phyloP scores from a whole-genome alignment of 2,113 vertebrate species.

The Ciconia boyciana region DNA sequence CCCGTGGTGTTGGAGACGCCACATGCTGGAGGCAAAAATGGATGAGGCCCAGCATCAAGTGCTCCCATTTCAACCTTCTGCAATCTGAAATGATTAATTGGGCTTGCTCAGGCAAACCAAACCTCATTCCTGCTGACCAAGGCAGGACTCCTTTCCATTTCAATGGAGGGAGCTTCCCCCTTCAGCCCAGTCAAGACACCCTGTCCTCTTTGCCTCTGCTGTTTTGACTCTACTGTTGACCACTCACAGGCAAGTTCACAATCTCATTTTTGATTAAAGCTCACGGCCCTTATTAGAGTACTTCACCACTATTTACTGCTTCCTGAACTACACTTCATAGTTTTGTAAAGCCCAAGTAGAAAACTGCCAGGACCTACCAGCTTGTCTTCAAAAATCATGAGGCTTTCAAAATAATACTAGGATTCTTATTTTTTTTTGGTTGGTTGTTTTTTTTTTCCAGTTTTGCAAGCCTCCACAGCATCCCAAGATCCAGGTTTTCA shows the following conservation, averaged over 20 bases:
- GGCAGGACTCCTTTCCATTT: neutral
- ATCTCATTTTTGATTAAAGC: neutral
- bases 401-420: neutral
- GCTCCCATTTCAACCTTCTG: neutral
- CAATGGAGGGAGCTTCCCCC: neutral
- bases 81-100: neutral
- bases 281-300: neutral
- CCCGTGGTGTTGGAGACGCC: neutral
- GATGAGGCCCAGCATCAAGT: neutral
- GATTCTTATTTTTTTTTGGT: neutral
- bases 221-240: neutral
- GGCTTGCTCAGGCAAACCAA: neutral
- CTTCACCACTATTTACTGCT: neutral
- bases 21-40: neutral
- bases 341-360: neutral
- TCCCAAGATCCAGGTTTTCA: neutral
- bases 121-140: neutral
- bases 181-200: neutral
- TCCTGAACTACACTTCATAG: neutral
- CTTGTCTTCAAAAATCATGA: neutral
- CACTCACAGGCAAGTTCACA: accelerated
- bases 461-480: neutral
- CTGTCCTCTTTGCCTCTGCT: neutral
- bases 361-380: neutral
- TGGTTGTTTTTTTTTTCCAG: too few relatives aligned